phyloP scores from a whole-genome alignment of 2,888 invertebrate genomes.

The Mactromeris polynyma region DNA sequence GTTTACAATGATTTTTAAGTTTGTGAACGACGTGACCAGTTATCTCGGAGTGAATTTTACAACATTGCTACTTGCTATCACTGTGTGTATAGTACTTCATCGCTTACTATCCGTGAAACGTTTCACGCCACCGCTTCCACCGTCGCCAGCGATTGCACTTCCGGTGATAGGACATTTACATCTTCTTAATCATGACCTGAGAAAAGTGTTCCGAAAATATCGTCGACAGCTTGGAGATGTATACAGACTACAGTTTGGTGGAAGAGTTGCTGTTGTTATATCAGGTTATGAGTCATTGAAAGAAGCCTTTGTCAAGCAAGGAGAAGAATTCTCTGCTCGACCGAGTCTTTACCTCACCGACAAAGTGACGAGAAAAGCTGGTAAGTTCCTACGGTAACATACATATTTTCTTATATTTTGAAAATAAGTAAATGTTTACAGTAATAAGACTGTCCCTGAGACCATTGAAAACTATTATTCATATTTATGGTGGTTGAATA shows the following conservation, averaged over 20 bases:
- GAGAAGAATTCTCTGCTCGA: slow-evolving; percentile 64
- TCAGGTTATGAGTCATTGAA: slow-evolving; percentile 67
- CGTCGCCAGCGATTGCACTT: slow-evolving; percentile 24
- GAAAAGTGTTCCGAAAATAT: slow-evolving; percentile 14
- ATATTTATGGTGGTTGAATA: no score
- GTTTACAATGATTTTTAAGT: neutral
- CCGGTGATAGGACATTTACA: slow-evolving; percentile 33
- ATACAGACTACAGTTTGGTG: slow-evolving; percentile 67
- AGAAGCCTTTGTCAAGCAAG: slow-evolving; percentile 71
- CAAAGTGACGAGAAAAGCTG: neutral
- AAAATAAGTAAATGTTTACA: no score
- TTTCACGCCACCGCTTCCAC: neutral
- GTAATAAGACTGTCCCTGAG: no score
- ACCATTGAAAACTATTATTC: no score
- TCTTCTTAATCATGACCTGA: slow-evolving; percentile 14
- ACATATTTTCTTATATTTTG: no score
- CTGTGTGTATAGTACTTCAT: slow-evolving; percentile 4
- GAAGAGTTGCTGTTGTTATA: slow-evolving; percentile 61
- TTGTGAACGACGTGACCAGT: neutral
- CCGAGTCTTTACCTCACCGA: slow-evolving; percentile 39
- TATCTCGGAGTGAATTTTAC: neutral
- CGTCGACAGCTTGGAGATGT: slow-evolving; percentile 68
- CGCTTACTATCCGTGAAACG: neutral
- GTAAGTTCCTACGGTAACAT: no score
- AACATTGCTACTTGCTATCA: neutral